These are phyloP conservation scores for Caenorhabditis tropicalis DNA, from an alignment of 1,140 invertebrate genomes.

Conservation along the genomic window DNA sequence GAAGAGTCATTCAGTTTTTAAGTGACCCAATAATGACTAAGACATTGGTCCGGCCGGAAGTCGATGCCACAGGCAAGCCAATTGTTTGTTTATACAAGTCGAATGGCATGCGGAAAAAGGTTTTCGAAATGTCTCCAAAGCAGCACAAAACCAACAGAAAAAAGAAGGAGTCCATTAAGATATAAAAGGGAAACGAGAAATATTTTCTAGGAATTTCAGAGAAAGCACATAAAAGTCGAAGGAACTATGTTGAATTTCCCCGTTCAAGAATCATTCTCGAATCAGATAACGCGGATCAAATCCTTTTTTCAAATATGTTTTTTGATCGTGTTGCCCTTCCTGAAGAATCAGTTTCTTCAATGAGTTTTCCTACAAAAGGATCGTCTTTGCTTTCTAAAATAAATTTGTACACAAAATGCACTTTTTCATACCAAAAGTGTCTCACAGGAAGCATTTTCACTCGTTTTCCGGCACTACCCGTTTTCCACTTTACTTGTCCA, in stretches of 20 bases:
- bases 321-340: no score
- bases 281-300: no score
- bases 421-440: conserved; percentile 8
- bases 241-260: no score
- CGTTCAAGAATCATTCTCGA: no score
- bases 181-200: no score
- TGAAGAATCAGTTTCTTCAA: no score
- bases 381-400: no score
- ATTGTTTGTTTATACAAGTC: conserved; percentile 42
- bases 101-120: conserved; percentile 33
- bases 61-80: conserved; percentile 27
- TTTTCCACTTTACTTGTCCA: not conserved
- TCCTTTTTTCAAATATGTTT: no score
- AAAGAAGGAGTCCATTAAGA: not conserved
- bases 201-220: no score
- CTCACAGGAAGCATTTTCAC: conserved; percentile 23
- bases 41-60: conserved; percentile 25
- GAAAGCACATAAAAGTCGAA: no score
- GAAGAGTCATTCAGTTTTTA: conserved; percentile 27
- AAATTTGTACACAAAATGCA: no score
- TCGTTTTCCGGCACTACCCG: not conserved
- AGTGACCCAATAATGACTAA: conserved; percentile 40
- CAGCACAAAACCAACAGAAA: not conserved
- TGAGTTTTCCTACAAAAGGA: no score
- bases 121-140: conserved; percentile 40